Base-by-base conservation (phyloP, 1,140 invertebrate species). In the Capitella teleta region DNA sequence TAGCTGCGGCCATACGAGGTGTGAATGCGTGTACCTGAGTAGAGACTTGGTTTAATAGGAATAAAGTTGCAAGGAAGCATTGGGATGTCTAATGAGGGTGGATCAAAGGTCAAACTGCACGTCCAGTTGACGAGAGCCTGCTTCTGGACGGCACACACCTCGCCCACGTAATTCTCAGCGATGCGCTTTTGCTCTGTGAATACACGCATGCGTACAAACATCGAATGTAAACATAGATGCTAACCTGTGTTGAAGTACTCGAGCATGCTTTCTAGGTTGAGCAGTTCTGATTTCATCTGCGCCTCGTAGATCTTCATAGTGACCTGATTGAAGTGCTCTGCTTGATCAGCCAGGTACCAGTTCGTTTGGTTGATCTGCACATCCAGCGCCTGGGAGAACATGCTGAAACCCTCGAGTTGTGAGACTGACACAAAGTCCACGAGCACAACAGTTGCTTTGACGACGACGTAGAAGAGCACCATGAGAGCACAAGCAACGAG, bases 21-120 rank as follows among this genome's bases (percentile, higher is more conserved):
- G 32, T 12, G 16, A 34, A 34, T 10, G 32, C 32, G n/a, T 5
- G 14, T 49, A 48, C 52, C 52, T 49, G 52, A 26, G 37, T 43
- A 50, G 21, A 30, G 18, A 8, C 40, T n/a, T 5, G 52, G 30
- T 21, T 30, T 23, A 14, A 53, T 19, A 5, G 52, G 52, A 16
- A 50, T 37, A 43, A 53, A 53, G 40, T 50, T 53, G 25, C 52
- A 53, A 5, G 52, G 49, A 30, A 51, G 49, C 41, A 51, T 28
- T 28, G 49, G 49, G 16, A 43, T 32, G 2, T 42, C 23, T 18
- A 51, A 28, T 16, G 16, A 28, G 14, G 41, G 28, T 3, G 38
- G 38, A 10, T n/a, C 25, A 14, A 44, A 8, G 38, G 18, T 51
- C 16, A 51, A 38, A 12, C 44, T 36, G 37, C 41, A 42, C 18